phyloP scores from a whole-genome alignment of 2,797 vertebrate genomes.

The Enteromius fasciolatus region DNA sequence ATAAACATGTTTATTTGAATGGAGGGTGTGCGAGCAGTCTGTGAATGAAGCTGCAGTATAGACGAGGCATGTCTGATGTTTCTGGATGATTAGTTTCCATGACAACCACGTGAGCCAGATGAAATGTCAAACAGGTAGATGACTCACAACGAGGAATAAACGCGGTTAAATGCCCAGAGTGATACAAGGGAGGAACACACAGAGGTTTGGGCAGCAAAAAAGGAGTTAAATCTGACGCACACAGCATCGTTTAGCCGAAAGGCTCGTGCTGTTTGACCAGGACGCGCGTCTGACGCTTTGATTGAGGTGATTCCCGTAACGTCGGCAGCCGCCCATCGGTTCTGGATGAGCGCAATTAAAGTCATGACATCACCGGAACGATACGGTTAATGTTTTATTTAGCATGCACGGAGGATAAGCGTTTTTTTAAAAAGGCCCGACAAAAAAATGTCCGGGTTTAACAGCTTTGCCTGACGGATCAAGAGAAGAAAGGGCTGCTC shows the following conservation, averaged over 20 bases:
- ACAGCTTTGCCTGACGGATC: conserved; percentile 60
- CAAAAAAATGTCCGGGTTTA: conserved; percentile 33
- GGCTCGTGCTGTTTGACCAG: conserved; percentile 39
- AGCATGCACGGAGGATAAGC: neutral
- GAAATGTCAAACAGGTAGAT: conserved; percentile 17
- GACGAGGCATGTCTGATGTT: neutral
- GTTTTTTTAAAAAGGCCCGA: neutral
- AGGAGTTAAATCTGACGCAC: conserved; percentile 36
- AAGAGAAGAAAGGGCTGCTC: conserved; percentile 54
- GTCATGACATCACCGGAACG: conserved; percentile 77
- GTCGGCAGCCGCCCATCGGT: conserved; percentile 15
- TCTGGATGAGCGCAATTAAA: conserved; percentile 47
- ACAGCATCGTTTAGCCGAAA: neutral
- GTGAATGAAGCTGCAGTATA: neutral
- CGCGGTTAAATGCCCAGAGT: conserved; percentile 1
- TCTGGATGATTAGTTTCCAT: conserved; percentile 20
- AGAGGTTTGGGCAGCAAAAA: conserved; percentile 3
- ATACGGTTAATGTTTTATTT: conserved; percentile 52
- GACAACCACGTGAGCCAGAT: neutral
- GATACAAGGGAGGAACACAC: neutral
- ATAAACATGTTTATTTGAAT: neutral
- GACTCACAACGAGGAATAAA: neutral
- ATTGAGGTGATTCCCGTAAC: conserved; percentile 45
- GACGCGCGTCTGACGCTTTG: conserved; percentile 30
- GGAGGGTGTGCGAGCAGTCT: neutral